Conservation (phyloP, 2,888 invertebrate genomes). For the Cremastinae sp. region DNA sequence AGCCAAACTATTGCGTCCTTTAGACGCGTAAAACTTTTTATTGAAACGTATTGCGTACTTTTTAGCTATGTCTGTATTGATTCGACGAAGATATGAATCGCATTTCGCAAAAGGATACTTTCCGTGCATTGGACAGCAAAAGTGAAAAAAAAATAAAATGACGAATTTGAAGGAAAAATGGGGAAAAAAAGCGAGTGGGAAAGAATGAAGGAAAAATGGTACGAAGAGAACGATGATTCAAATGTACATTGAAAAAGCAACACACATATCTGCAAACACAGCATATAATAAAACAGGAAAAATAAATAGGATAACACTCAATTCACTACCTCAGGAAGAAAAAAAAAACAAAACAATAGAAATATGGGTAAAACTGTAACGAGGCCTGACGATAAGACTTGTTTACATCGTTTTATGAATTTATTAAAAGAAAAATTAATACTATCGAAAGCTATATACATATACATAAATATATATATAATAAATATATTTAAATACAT, state of each 20-base stretch:
- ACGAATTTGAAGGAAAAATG: conserved; percentile 41
- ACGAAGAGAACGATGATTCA: conserved; percentile 47
- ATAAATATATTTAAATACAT: conserved; percentile 26
- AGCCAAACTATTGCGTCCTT: conserved; percentile 55
- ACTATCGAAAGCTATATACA: conserved; percentile 38
- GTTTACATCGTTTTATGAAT: conserved; percentile 57
- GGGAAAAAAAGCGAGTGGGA: conserved; percentile 28
- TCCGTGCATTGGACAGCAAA: conserved; percentile 74
- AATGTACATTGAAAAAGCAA: conserved; percentile 63
- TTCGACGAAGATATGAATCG: conserved; percentile 59
- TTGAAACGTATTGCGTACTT: conserved; percentile 48
- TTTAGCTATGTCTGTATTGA: conserved; percentile 61
- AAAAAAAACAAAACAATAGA: conserved; percentile 66
- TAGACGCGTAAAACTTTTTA: conserved; percentile 61
- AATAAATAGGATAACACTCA: conserved; percentile 76
- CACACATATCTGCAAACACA: conserved; percentile 68
- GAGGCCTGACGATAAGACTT: conserved; percentile 51
- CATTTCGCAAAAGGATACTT: conserved; percentile 55
- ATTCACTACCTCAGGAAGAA: conserved; percentile 78
- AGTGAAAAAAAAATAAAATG: conserved; percentile 55
- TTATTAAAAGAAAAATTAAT: conserved; percentile 4
- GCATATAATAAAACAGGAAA: conserved; percentile 72
- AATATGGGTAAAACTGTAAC: conserved; percentile 57
- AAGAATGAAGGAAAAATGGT: conserved; percentile 31
- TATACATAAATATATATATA: conserved; percentile 31